Evolutionary conservation across 2,888 invertebrate genomes (phyloP).

Genomic region (Cremastobaeus sp.): DNA sequence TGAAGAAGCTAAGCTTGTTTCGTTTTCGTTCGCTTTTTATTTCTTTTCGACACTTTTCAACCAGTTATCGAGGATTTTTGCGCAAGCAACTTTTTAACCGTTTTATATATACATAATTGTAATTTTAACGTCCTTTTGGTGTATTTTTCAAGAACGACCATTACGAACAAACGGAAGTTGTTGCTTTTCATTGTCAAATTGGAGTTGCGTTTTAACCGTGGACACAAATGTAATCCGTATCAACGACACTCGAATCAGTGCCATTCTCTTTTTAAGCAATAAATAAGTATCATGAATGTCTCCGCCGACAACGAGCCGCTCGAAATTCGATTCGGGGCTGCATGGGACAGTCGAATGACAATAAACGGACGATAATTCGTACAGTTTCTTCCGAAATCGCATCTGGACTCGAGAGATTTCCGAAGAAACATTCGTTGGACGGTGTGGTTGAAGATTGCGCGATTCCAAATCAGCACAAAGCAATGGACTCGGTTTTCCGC

Average conservation of each 20-base stretch:
- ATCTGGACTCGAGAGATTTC: constrained; percentile 7
- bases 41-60: background rate
- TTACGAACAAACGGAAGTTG: too few species aligned
- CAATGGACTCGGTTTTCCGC: background rate
- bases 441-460: constrained; percentile 15
- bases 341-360: constrained; percentile 55
- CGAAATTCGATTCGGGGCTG: constrained; percentile 44
- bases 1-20: constrained; percentile 23
- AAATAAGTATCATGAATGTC: constrained; percentile 57
- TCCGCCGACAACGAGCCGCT: constrained; percentile 52
- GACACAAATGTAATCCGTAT: constrained; percentile 25
- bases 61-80: background rate
- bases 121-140: constrained; percentile 9
- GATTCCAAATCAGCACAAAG: too few species aligned
- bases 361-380: constrained; percentile 56
- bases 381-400: constrained; percentile 27
- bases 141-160: background rate
- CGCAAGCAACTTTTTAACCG: too few species aligned
- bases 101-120: too few species aligned
- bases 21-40: constrained; percentile 9
- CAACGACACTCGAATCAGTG: constrained; percentile 71
- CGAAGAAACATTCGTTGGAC: background rate
- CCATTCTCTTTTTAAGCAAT: constrained; percentile 76
- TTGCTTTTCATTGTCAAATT: background rate
- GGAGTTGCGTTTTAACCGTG: too few species aligned